Base-by-base conservation (phyloP, 2,797 vertebrate genomes). In the Liasis olivaceus region DNA sequence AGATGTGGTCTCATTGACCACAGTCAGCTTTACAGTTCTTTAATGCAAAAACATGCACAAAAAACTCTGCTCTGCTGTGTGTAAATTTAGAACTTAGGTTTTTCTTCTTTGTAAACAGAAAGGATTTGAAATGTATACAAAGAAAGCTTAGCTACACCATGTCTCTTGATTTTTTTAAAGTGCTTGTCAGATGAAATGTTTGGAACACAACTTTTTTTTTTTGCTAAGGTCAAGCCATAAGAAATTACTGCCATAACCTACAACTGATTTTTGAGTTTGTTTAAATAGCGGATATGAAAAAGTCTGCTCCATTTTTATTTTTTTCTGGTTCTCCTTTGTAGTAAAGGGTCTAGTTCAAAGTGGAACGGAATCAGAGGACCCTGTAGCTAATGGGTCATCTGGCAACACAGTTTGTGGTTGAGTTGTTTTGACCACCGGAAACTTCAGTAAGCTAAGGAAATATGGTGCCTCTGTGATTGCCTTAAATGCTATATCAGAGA, bases 51-150 rank as follows among this genome's bases (percentile, higher is more conserved):
- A 88, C 62, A 42, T 3, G 14, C 28, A 86, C 51, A 28, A 90
- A 88, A 94, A 81, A 31, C 90, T 58, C 85, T 5, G 28, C 86
- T 84, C 89, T 88, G 87, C 64, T 92, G 94, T 88, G 64, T 91
- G 85, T 94, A 94, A 95, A 95, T 94, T 95, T 77, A 90, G 94
- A 93, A 95, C 92, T 54, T 87, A 58, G 90, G 84, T n/a, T 54
- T 51, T 63, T 14, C 12, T 60, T 58, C 91, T 93, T 95, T 93
- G 90, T 93, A 96, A 95, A 92, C 90, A 92, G 90, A 31, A 88
- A 91, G 47, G 20, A 85, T 62, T 84, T 94, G 95, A 91, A 92
- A 26, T 94, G 94, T 91, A 24, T 11, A 11, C 0, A 91, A 64
- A n/a, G 0, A 66, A 0, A 36, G 26, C 42, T 95, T 93, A 60